phyloP scores from a whole-genome alignment of 2,888 invertebrate species.

The Cheilosia vulpina region DNA sequence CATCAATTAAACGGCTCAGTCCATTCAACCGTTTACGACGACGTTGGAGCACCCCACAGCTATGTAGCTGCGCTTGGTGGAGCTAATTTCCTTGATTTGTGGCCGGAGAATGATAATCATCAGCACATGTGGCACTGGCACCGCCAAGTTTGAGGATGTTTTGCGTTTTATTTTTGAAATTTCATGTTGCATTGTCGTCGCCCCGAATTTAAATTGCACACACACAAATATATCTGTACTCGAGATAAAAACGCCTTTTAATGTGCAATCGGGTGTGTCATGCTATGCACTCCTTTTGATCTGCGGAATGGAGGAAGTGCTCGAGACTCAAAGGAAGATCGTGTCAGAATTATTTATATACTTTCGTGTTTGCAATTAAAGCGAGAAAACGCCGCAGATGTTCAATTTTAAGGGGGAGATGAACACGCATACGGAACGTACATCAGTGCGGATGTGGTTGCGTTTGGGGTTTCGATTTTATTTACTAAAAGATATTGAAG shows the following conservation, averaged over 20 bases:
- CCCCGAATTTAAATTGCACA: conserved; percentile 64
- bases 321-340: conserved; percentile 75
- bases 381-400: conserved; percentile 64
- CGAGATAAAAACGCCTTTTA: conserved; percentile 48
- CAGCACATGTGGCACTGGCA: conserved; percentile 66
- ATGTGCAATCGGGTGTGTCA: conserved; percentile 72
- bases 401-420: conserved; percentile 43
- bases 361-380: conserved; percentile 72
- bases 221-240: conserved; percentile 14
- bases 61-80: conserved; percentile 29
- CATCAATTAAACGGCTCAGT: conserved; percentile 73
- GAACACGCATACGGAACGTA: background rate
- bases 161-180: conserved; percentile 60
- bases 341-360: conserved; percentile 75
- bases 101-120: conserved; percentile 70
- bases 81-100: conserved; percentile 73
- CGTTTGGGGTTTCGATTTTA: background rate
- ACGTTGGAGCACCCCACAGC: conserved; percentile 8
- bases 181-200: conserved; percentile 73
- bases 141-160: conserved; percentile 1
- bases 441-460: too few relatives aligned
- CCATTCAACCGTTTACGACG: conserved; percentile 70
- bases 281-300: conserved; percentile 66
- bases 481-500: conserved; percentile 52
- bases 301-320: conserved; percentile 74